A percentile compares a stretch with the other conserved stretches of the same genome.
Conservation (phyloP, 2,797 vertebrate genomes). For the Pangasius mekongensis region DNA sequence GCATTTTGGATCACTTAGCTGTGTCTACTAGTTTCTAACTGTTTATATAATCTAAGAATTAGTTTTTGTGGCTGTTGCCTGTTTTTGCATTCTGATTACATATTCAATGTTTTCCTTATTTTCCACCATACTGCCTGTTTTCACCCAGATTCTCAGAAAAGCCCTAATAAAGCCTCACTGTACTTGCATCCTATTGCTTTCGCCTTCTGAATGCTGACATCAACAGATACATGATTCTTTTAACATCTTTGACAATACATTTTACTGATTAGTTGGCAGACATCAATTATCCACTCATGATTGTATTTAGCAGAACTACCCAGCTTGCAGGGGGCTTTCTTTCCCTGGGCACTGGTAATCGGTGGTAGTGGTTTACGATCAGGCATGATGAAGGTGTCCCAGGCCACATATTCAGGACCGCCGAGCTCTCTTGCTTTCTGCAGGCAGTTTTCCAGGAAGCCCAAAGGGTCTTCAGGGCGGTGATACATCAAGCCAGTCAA, state of each 20-base stretch:
- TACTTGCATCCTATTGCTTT: background rate
- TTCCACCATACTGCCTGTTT: background rate
- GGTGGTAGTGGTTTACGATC: slow-evolving; percentile 63
- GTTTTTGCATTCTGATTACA: background rate
- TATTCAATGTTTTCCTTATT: background rate
- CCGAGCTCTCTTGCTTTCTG: slow-evolving; percentile 69
- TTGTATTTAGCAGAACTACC: slow-evolving; percentile 53
- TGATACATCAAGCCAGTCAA: slow-evolving; percentile 75
- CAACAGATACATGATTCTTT: background rate
- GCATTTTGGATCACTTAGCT: background rate
- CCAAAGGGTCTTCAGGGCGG: slow-evolving; percentile 70
- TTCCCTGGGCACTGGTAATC: slow-evolving; percentile 59
- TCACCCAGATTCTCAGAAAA: background rate
- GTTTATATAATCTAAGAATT: background rate
- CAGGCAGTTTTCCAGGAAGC: slow-evolving; percentile 70
- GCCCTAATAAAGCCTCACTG: background rate
- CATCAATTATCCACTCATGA: background rate
- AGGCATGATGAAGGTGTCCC: slow-evolving; percentile 71
- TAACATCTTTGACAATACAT: background rate
- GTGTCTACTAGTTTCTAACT: background rate
- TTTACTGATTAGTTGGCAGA: background rate
- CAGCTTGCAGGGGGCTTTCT: slow-evolving; percentile 61
- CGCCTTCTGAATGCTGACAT: background rate
- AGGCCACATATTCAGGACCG: slow-evolving; percentile 68
- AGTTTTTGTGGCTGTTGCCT: background rate